A percentile compares a stretch with the other conserved stretches of the same genome.
Conservation (phyloP, 1,140 invertebrate genomes). For the Akabosia matsudoensis region DNA sequence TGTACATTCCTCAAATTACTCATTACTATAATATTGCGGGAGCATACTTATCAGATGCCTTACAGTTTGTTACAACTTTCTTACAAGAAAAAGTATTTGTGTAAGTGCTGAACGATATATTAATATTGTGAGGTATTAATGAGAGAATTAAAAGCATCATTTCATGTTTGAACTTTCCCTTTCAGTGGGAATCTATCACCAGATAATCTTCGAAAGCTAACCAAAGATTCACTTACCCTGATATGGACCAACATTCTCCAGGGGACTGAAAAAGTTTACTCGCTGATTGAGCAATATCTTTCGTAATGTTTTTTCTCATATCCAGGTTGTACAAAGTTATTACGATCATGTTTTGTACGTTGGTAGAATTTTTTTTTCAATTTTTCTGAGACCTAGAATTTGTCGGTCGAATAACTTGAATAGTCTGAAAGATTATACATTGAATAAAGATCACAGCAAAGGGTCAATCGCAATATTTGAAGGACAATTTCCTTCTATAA, state of each 20-base stretch:
- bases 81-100: constrained; percentile 42
- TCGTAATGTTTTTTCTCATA: background rate
- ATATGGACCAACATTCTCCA: constrained; percentile 38
- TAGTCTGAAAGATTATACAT: no score
- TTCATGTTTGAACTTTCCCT: background rate
- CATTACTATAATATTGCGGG: constrained; percentile 15
- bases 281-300: constrained; percentile 23
- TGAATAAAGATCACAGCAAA: no score
- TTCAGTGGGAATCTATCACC: constrained; percentile 40
- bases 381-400: background rate
- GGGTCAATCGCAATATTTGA: no score
- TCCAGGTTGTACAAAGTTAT: no score
- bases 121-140: background rate
- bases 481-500: no score
- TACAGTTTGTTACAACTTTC: constrained; percentile 11
- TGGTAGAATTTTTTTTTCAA: no score
- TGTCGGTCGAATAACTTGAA: no score
- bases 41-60: constrained; percentile 12
- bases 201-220: constrained; percentile 39
- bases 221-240: constrained; percentile 40
- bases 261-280: constrained; percentile 24
- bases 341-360: no score
- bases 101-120: constrained; percentile 31
- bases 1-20: constrained; percentile 45
- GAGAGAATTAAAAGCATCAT: background rate